These are phyloP conservation scores for Herpetotheres cachinnans DNA, from an alignment of 2,113 vertebrate species.

Conservation along the genomic window DNA sequence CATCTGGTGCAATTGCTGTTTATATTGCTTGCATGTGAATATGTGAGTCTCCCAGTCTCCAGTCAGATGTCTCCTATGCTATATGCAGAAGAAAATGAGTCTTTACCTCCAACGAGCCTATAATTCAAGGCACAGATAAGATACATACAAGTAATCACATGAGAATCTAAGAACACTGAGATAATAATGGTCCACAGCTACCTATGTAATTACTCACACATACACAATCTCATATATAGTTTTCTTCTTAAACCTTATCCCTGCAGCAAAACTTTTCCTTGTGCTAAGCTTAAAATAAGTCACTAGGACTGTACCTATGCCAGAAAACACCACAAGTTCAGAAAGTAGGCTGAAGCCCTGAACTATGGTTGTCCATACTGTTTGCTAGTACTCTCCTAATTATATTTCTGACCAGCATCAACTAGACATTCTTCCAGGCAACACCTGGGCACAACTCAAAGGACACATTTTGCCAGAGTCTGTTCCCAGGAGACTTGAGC, in stretches of 20 bases:
- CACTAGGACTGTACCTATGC: not conserved
- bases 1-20: not conserved
- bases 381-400: not conserved
- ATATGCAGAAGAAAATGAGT: not conserved
- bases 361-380: fast-evolving
- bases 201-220: not conserved
- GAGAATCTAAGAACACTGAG: not conserved
- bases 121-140: not conserved
- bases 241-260: not conserved
- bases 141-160: not conserved
- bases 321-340: not conserved
- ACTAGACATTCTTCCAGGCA: not conserved
- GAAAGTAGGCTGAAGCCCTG: not conserved
- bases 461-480: not conserved
- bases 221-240: not conserved
- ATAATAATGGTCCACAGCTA: not conserved
- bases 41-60: not conserved
- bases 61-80: not conserved
- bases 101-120: not conserved
- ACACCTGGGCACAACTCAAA: not conserved
- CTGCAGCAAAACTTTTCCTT: not conserved
- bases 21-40: not conserved
- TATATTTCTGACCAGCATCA: not conserved
- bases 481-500: not conserved
- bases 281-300: not conserved